phyloP scores from a whole-genome alignment of 2,888 invertebrate species.

The Busseola fusca region DNA sequence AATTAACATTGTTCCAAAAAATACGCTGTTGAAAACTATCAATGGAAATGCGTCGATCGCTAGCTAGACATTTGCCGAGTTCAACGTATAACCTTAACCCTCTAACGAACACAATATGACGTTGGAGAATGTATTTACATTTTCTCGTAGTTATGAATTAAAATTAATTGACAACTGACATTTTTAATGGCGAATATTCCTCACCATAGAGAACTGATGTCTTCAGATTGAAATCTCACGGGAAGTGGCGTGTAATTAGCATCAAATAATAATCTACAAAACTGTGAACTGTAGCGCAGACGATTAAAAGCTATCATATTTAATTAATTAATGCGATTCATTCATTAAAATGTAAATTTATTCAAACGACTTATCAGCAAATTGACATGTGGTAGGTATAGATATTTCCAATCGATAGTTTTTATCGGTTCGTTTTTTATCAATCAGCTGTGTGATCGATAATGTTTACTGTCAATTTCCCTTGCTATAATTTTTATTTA shows the following conservation, averaged over 20 bases:
- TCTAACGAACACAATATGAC: conserved; percentile 46
- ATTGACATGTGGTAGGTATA: conserved; percentile 71
- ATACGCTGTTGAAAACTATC: conserved; percentile 52
- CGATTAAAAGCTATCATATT: conserved; percentile 57
- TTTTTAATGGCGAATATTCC: conserved; percentile 29
- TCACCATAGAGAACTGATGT: conserved; percentile 5
- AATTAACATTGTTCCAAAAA: conserved; percentile 56
- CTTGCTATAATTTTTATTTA: conserved; percentile 51
- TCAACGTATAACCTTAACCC: conserved; percentile 63
- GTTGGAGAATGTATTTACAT: conserved; percentile 48
- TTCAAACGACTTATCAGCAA: conserved; percentile 73
- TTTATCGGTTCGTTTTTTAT: conserved; percentile 65
- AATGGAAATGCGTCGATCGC: conserved; percentile 57
- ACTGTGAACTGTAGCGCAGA: conserved; percentile 41
- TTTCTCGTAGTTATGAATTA: conserved; percentile 46
- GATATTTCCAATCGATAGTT: conserved; percentile 63
- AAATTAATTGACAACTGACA: conserved; percentile 45
- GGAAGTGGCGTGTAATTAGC: conserved; percentile 40
- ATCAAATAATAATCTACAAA: conserved; percentile 52
- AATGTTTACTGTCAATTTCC: conserved; percentile 65
- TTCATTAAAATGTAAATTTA: conserved; percentile 75
- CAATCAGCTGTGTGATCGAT: conserved; percentile 67
- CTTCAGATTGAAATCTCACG: conserved; percentile 22
- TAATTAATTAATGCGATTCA: conserved; percentile 65
- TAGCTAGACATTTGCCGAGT: conserved; percentile 49